Evolutionary conservation across 2,113 vertebrate genomes (phyloP), one percentile per base, ranked within the genome.

Genomic region (Solea solea): DNA sequence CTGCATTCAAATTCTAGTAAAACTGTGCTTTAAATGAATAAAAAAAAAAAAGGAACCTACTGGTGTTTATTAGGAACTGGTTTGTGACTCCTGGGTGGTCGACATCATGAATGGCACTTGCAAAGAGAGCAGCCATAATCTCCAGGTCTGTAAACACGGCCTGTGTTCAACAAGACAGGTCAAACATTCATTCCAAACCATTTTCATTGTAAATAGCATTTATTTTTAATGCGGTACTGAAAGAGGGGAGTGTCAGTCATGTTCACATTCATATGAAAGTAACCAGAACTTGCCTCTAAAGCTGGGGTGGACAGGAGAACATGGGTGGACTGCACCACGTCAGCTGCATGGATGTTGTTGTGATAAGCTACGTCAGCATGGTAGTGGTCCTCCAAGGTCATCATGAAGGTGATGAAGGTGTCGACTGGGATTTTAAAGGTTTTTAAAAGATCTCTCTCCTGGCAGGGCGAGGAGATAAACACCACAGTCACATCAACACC

Each of bases 31-130:
- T 21, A 21, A 21, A 21, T 21, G 21, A 21, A 21, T 21, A 21
- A 21, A 21, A 21, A 21, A 21, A 21, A 21, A 46, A 34, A 1
- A 46, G n/a, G 7, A 56, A 7, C 94, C 81, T 90, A 98, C 96
- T 96, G 81, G 96, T 97, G 90, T 97, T 97, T 83, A 98, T 96
- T 81, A 97, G 95, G 82, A 97, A 98, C 89, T 98, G 96, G 88
- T 98, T 98, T 78, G 95, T 95, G 45, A 98, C 95, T 0, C 96
- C 96, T 0, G 96, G 96, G 61, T 98, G 96, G 74, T 98, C 96
- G 0, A 97, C 96, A 0, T 98, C 96, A 0, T 98, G 97, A 83
- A 98, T 97, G 74, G 97, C 96, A 0, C 95, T 94, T 46, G 96
- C 95, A 0, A 97, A 98, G 86, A 98, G 94, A 67, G 94, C 95